phyloP scores from a whole-genome alignment of 2,113 vertebrate genomes.

The Phyllostomus discolor region DNA sequence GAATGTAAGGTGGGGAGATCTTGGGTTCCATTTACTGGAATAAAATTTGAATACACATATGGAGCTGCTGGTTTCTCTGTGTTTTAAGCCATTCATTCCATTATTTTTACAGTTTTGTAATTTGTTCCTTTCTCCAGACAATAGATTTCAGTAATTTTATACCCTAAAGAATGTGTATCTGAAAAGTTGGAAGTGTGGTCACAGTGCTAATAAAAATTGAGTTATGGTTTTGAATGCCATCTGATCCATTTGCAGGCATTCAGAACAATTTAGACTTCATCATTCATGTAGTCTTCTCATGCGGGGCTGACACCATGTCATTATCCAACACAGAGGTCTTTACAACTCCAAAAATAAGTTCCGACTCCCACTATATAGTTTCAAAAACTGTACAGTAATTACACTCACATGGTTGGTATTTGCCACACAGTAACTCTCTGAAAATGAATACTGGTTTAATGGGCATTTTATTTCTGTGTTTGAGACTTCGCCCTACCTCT shows the following conservation, averaged over 20 bases:
- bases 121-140: slow-evolving; percentile 43
- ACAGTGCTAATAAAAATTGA: slow-evolving; percentile 44
- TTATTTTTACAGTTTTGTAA: slow-evolving; percentile 35
- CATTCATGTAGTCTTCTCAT: slow-evolving; percentile 46
- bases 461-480: background rate
- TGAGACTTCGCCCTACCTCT: background rate
- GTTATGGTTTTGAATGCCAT: slow-evolving; percentile 54
- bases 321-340: slow-evolving; percentile 46
- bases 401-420: background rate
- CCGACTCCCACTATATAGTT: slow-evolving; percentile 24
- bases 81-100: background rate
- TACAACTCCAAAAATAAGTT: slow-evolving; percentile 49
- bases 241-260: slow-evolving; percentile 36
- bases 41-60: background rate
- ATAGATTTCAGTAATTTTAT: slow-evolving; percentile 54
- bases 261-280: slow-evolving; percentile 51
- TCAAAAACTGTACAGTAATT: background rate
- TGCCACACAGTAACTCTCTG: background rate
- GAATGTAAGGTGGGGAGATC: background rate
- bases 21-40: slow-evolving; percentile 10
- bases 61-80: background rate
- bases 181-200: slow-evolving; percentile 25
- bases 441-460: background rate
- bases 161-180: background rate
- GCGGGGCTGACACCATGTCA: slow-evolving; percentile 17